phyloP scores from a whole-genome alignment of 2,797 vertebrate genomes.

The Rhynchotus rufescens region DNA sequence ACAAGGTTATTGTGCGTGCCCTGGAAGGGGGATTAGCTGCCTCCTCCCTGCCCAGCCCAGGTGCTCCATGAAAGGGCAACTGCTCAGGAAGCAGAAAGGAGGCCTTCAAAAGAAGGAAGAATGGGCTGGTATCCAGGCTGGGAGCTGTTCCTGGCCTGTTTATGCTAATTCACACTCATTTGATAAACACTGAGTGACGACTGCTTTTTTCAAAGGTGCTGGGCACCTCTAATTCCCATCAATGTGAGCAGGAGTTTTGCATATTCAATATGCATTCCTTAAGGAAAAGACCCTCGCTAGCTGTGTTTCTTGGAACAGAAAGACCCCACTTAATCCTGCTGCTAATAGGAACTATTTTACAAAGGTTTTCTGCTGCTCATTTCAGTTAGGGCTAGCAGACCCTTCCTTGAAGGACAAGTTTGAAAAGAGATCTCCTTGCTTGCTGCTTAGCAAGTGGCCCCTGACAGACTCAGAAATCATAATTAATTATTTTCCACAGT shows the following conservation, averaged over 20 bases:
- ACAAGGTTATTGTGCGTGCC: conserved; percentile 26
- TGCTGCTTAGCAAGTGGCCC: neutral
- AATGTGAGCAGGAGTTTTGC: neutral
- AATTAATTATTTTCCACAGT: neutral
- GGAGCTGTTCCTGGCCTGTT: conserved; percentile 27
- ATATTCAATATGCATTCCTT: neutral
- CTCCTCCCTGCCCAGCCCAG: neutral
- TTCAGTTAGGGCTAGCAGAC: neutral
- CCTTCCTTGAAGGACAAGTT: neutral
- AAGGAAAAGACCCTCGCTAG: neutral
- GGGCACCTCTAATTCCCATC: neutral
- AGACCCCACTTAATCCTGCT: neutral
- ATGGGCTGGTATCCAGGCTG: conserved; percentile 32
- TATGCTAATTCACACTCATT: neutral
- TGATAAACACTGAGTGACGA: conserved; percentile 6
- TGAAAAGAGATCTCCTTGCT: neutral
- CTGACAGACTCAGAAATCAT: neutral
- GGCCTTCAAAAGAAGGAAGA: conserved; percentile 35
- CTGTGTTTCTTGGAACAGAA: neutral
- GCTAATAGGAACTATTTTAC: neutral
- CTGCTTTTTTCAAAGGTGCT: conserved; percentile 11
- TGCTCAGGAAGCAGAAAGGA: conserved; percentile 23
- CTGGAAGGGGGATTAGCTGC: conserved; percentile 38
- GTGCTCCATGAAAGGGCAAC: conserved; percentile 51
- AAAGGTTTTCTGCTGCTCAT: neutral